Evolutionary conservation across 2,888 invertebrate genomes (phyloP).

Genomic region (Linnaemya tessellans): DNA sequence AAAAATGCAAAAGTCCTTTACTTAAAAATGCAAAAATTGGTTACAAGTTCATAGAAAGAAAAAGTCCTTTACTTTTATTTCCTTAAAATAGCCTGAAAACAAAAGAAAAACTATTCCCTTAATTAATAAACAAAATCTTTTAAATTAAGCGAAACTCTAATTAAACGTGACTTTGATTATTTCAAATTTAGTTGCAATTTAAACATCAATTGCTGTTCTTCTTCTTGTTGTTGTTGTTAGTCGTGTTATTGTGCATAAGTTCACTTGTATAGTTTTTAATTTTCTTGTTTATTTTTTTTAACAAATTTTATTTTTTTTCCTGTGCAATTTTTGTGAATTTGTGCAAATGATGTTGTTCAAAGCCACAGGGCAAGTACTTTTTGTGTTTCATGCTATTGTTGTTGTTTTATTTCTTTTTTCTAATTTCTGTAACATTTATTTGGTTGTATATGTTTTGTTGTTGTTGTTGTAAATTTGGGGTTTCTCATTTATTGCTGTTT

Average conservation of each 20-base stretch:
- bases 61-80: too few species aligned
- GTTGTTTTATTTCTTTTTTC: background rate
- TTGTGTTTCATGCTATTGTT: slow-evolving; percentile 27
- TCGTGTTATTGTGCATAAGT: slow-evolving; percentile 21
- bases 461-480: slow-evolving; percentile 8
- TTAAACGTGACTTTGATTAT: slow-evolving; percentile 58
- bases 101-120: background rate
- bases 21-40: too few species aligned
- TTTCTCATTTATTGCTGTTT: slow-evolving; percentile 41
- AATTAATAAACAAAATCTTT: background rate
- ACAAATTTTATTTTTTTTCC: background rate
- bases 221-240: background rate
- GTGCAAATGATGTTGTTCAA: slow-evolving; percentile 1
- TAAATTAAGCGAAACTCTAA: background rate
- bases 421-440: slow-evolving; percentile 44
- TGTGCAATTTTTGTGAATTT: background rate
- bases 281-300: slow-evolving; percentile 45
- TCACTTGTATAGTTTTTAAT: slow-evolving; percentile 34
- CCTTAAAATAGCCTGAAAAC: background rate
- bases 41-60: too few species aligned
- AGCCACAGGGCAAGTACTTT: slow-evolving; percentile 43
- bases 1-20: too few species aligned
- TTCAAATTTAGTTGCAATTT: slow-evolving; percentile 76
- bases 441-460: background rate
- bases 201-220: slow-evolving; percentile 63